Base-by-base conservation (phyloP, 2,113 vertebrate genomes). In the Hemicordylus capensis region DNA sequence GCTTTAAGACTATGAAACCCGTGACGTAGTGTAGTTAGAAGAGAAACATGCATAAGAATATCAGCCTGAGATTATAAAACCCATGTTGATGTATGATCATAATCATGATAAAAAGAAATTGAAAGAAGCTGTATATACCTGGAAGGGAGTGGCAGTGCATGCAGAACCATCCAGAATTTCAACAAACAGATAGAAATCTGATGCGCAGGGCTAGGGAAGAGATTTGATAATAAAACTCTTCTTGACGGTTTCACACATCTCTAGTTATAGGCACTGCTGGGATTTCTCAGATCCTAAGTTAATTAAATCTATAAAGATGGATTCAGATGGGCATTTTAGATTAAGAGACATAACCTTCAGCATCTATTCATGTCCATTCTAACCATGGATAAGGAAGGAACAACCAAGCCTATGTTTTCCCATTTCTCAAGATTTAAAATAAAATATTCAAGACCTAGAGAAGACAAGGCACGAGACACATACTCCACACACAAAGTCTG, bases 401-500 rank as follows among this genome's bases (percentile, higher is more conserved):
- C 31, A 63, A 17, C 42, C 12, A 22, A 12, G 31, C 0, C 4
- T 2, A 1, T 1, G 4, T 4, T n/a, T 24, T 51, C 17, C 12
- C 20, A 12, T 26, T 10, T 48, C n/a, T 51, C 48, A 67, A 77
- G 6, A 31, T 20, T 34, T 66, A 34, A 80, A 67, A 11, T 51
- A 66, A 34, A 66, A 26, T 28, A 24, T 66, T 48, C 44, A 80
- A 17, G 44, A 66, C 6, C 31, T 14, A 34, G 28, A 80, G 31
- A 66, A 44, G 20, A 24, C 58, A 20, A 20, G 58, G 22, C 3
- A 59, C 54, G 20, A 17, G 15, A 24, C 74, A 58, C 8, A 24
- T 34, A 76, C 34, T 54, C 46, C 31, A 34, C 17, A 76, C 48
- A 51, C 48, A 17, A 76, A 39, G n/a, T 22, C 24, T 77, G 37